A percentile compares a stretch with the other conserved stretches of the same genome.
These are phyloP conservation scores for Apostichopus californicus DNA, from an alignment of 35 echinoderm and acorn worm genomes.

Conservation along the genomic window DNA sequence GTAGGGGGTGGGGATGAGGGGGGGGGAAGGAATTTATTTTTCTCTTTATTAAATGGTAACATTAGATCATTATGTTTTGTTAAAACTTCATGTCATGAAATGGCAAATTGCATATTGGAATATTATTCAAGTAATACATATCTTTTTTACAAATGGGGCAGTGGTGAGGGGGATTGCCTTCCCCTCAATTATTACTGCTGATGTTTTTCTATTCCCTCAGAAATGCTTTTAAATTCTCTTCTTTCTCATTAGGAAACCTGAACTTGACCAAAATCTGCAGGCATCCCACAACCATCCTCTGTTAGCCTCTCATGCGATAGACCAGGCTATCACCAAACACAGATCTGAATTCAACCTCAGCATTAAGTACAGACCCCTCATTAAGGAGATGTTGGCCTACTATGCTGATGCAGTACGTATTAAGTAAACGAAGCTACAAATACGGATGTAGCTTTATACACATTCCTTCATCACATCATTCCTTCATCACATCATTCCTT, in stretches of 20 bases:
- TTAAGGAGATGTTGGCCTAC: conserved; percentile 81
- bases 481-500: too few relatives aligned
- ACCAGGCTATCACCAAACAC: conserved; percentile 64
- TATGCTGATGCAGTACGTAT: conserved; percentile 86
- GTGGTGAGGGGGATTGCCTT: too few relatives aligned
- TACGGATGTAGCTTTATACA: not conserved
- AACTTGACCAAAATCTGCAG: not conserved
- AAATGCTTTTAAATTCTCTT: not conserved
- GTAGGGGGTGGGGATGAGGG: too few relatives aligned
- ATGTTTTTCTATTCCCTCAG: too few relatives aligned
- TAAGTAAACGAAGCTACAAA: not conserved
- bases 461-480: not conserved
- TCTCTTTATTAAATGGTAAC: too few relatives aligned
- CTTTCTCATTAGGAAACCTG: conserved; percentile 3
- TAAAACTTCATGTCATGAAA: too few relatives aligned
- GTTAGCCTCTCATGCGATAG: conserved; percentile 51
- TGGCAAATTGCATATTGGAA: too few relatives aligned
- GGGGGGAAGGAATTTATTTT: too few relatives aligned
- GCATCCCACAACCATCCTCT: conserved; percentile 34
- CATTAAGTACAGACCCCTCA: conserved; percentile 74
- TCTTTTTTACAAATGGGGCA: too few relatives aligned
- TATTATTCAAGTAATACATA: too few relatives aligned
- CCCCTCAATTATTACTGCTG: too few relatives aligned
- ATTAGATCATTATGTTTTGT: too few relatives aligned
- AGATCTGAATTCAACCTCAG: conserved; percentile 68